Conservation (phyloP, 2,797 vertebrate species). For the Cirrhinus mrigala region DNA sequence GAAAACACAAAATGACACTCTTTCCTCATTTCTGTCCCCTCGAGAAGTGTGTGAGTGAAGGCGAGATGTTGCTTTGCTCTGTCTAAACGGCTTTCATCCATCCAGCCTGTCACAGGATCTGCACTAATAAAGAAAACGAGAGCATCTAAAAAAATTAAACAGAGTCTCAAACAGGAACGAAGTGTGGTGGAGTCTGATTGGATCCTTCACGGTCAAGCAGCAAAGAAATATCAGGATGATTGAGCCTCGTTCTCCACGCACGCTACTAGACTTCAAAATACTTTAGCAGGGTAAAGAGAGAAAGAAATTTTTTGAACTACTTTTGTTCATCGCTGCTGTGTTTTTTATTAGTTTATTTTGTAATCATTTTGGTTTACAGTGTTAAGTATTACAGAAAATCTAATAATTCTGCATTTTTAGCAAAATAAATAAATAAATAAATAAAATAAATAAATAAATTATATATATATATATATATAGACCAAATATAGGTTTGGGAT, state of each 20-base stretch:
- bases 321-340: neutral
- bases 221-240: slow-evolving; percentile 7
- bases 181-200: slow-evolving; percentile 20
- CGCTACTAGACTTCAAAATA: neutral
- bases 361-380: neutral
- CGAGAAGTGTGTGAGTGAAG: neutral
- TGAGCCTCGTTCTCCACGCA: neutral
- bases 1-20: slow-evolving; percentile 1
- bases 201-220: slow-evolving; percentile 18
- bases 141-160: slow-evolving; percentile 5
- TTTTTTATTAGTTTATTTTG: neutral
- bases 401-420: neutral
- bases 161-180: neutral
- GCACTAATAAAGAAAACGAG: neutral
- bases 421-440: no score
- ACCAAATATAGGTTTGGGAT: no score
- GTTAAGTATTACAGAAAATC: neutral
- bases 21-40: neutral
- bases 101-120: slow-evolving; percentile 7
- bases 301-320: neutral
- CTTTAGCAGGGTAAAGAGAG: neutral
- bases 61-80: slow-evolving; percentile 1
- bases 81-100: slow-evolving; percentile 15
- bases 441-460: no score
- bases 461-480: no score